Conservation (phyloP, 1,140 invertebrate species). For the Ruditapes philippinarum region DNA sequence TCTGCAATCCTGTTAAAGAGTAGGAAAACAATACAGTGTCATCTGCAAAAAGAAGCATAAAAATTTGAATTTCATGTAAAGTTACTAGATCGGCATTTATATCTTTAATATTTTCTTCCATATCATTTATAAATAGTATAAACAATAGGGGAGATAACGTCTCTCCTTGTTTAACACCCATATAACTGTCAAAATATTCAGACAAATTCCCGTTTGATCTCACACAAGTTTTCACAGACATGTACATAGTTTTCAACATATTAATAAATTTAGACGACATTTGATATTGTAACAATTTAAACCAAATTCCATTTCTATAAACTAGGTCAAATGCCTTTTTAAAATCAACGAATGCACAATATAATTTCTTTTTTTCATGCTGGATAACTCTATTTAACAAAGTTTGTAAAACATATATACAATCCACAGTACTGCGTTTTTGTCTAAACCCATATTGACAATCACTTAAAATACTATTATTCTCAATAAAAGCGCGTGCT, state of each 20-base stretch:
- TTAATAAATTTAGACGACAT: conserved; percentile 17
- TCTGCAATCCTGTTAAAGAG: too few relatives aligned
- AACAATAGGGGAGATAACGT: too few relatives aligned
- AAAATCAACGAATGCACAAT: not conserved
- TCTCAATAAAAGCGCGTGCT: not conserved
- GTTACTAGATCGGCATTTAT: too few relatives aligned
- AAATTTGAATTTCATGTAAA: too few relatives aligned
- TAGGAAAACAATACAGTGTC: too few relatives aligned
- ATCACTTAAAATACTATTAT: not conserved
- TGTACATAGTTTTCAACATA: not conserved
- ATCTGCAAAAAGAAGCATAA: too few relatives aligned
- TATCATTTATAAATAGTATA: too few relatives aligned
- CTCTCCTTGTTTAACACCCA: conserved; percentile 51
- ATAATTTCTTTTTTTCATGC: not conserved
- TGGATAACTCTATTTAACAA: not conserved
- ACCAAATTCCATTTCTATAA: too few relatives aligned
- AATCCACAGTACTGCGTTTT: not conserved
- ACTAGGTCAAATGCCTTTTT: not conserved
- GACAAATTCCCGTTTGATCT: not conserved
- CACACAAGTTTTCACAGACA: not conserved
- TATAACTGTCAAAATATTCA: conserved; percentile 8
- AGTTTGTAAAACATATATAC: not conserved
- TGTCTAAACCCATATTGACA: not conserved
- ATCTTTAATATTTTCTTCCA: too few relatives aligned
- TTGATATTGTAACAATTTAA: conserved; percentile 16